Base-by-base conservation (phyloP, 1,140 invertebrate genomes). In the Parasteatoda tepidariorum region DNA sequence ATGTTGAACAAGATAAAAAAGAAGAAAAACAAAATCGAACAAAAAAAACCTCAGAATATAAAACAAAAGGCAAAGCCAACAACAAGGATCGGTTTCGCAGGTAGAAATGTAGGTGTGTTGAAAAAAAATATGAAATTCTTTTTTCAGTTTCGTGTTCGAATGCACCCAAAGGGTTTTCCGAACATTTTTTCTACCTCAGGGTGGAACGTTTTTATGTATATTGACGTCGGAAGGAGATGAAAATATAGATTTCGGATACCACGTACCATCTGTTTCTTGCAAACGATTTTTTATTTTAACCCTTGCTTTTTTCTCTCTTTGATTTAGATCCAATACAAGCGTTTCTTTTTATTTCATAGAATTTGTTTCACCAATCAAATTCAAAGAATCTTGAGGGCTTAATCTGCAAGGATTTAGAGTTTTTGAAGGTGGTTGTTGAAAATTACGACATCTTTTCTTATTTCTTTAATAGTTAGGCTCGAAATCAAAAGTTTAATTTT, bases 141-240 rank as follows among this genome's bases (percentile, higher is more conserved):
- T 18, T 18, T 48, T 13, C 38, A 48, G 38, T 48, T 48, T 48
- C 18, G 38, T 48, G 18, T 48, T 48, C 38, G 9, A 18, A 48
- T 13, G 38, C 38, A 48, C 18, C 38, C 9, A 48, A 48, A 48
- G 38, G 38, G 38, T 48, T 48, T 48, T 48, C 38, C 38, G 38
- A 48, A 48, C 38, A 13, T 48, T 48, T 48, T 22, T 59, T 59
- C 24, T 26, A n/a, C n/a, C 18, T 67, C 26, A 15, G 7, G 15
- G 28, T 30, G 28, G 64, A 67, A 67, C 24, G 26, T 67, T 67
- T 67, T 67, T 67, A 67, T 67, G 64, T 67, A 67, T 67, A 67
- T 67, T 67, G 64, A 67, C 13, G 22, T 13, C 64, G 13, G 5
- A 2, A 13, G 7, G 33, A 67, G 28, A 61, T 61, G 64, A 67